Percentiles rank a stretch among this genome's conserved stretches.
Conservation (phyloP, 2,888 invertebrate genomes). For the Cataglyphis albicans region DNA sequence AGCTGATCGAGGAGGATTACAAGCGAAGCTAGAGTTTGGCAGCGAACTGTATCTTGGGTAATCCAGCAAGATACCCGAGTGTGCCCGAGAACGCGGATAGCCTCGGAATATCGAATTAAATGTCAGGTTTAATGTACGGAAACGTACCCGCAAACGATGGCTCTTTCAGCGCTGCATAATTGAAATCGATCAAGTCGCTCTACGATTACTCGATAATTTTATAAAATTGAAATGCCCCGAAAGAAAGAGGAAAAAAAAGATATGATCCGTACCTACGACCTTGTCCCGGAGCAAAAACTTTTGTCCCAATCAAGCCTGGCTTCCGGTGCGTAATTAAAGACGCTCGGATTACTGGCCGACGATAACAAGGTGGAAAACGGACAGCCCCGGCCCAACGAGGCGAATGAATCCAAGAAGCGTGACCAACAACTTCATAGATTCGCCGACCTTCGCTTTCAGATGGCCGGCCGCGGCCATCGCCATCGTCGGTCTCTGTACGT, state of each 20-base stretch:
- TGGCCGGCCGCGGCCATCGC: slow-evolving; percentile 50
- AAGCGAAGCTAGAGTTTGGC: slow-evolving; percentile 70
- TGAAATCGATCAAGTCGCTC: not conserved
- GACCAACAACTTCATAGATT: slow-evolving; percentile 83
- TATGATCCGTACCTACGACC: not conserved
- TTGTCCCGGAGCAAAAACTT: slow-evolving; percentile 65
- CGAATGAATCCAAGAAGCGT: slow-evolving; percentile 77
- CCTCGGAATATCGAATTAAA: slow-evolving; percentile 60
- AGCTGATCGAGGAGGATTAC: slow-evolving; percentile 77
- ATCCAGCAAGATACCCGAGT: slow-evolving; percentile 63
- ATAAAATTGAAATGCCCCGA: not conserved
- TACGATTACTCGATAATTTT: slow-evolving; percentile 14
- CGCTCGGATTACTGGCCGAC: slow-evolving; percentile 70
- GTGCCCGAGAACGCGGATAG: slow-evolving; percentile 49
- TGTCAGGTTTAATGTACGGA: slow-evolving; percentile 60
- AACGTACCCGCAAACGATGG: not conserved
- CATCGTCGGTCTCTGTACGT: slow-evolving; percentile 17
- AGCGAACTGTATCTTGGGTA: slow-evolving; percentile 62
- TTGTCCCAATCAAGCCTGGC: slow-evolving; percentile 70
- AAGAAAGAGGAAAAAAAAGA: not conserved
- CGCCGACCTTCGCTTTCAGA: slow-evolving; percentile 67
- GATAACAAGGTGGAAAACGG: slow-evolving; percentile 73
- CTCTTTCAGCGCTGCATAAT: not conserved
- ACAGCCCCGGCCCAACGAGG: slow-evolving; percentile 62
- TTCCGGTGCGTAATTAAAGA: slow-evolving; percentile 77